Evolutionary conservation across 2,797 vertebrate genomes (phyloP).

Genomic region (Melopsittacus undulatus): DNA sequence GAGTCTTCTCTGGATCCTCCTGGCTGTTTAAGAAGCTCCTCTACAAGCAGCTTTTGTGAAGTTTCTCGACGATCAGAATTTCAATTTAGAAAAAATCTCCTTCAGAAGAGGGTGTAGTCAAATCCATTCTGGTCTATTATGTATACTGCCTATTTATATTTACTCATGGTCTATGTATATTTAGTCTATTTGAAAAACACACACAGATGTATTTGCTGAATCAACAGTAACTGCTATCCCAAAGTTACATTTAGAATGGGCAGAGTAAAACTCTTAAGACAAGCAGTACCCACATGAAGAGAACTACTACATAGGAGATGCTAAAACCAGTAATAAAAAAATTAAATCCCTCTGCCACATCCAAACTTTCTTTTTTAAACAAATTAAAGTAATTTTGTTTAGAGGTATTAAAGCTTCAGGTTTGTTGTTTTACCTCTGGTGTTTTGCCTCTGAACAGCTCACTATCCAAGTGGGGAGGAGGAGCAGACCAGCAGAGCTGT

Average conservation of each 20-base stretch:
- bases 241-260: background rate
- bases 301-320: background rate
- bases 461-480: background rate
- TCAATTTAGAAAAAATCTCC: background rate
- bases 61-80: background rate
- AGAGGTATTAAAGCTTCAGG: background rate
- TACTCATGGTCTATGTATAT: background rate
- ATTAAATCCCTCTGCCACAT: background rate
- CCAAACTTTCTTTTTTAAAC: background rate
- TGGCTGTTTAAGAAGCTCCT: background rate
- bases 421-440: background rate
- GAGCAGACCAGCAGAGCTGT: background rate
- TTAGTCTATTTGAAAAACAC: background rate
- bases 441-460: background rate
- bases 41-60: background rate
- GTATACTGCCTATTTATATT: background rate
- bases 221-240: background rate
- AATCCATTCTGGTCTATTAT: background rate
- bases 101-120: background rate
- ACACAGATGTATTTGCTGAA: background rate
- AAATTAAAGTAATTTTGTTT: background rate
- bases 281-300: background rate
- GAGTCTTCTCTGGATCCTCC: background rate
- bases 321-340: background rate
- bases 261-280: background rate